A percentile compares a stretch with the other conserved stretches of the same genome.
Conservation (phyloP, 2,888 invertebrate genomes). For the Urechis unicinctus region DNA sequence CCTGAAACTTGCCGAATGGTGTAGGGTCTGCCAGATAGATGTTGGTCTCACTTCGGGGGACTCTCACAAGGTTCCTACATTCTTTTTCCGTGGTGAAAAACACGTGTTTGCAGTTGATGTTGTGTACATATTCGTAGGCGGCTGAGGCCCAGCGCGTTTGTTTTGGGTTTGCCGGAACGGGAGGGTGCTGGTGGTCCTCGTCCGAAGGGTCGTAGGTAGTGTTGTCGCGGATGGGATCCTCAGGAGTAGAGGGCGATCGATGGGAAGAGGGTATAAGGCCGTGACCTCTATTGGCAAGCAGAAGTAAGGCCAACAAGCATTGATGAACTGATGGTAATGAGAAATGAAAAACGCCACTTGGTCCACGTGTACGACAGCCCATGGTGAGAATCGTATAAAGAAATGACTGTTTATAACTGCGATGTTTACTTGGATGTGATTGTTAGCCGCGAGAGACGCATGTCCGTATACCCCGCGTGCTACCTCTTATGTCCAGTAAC, state of each 20-base stretch:
- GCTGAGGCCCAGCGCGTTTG: slow-evolving; percentile 39
- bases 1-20: slow-evolving; percentile 31
- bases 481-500: too few relatives aligned
- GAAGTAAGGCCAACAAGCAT: too few relatives aligned
- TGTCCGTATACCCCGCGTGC: too few relatives aligned
- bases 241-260: too few relatives aligned
- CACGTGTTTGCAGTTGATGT: slow-evolving; percentile 33
- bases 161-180: slow-evolving; percentile 16
- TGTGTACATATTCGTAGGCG: slow-evolving; percentile 32
- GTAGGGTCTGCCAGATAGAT: slow-evolving; percentile 38
- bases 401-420: too few relatives aligned
- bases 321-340: too few relatives aligned
- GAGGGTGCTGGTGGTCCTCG: too few relatives aligned
- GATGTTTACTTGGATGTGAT: too few relatives aligned
- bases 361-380: too few relatives aligned
- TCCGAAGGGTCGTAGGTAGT: slow-evolving; percentile 2
- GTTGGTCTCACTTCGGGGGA: slow-evolving; percentile 29
- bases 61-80: slow-evolving; percentile 29
- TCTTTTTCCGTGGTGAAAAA: slow-evolving; percentile 42
- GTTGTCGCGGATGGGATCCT: slow-evolving; percentile 1
- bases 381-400: too few relatives aligned
- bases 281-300: neutral
- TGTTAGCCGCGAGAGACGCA: too few relatives aligned
- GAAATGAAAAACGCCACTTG: too few relatives aligned
- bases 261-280: neutral